A percentile compares a stretch with the other conserved stretches of the same genome.
Conservation (phyloP, 2,113 vertebrate species). For the Antennarius striatus region DNA sequence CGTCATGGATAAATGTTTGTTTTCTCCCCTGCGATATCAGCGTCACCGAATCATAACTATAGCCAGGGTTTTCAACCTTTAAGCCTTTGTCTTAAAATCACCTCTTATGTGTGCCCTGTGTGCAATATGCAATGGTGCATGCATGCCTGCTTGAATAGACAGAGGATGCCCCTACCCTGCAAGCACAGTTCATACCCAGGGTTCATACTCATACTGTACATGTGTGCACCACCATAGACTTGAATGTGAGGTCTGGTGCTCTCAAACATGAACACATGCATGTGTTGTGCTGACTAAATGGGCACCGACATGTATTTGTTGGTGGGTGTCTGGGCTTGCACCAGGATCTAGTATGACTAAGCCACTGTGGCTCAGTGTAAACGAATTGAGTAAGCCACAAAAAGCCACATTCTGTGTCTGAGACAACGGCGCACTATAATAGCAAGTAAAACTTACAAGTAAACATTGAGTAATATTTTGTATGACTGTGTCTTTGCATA, state of each 20-base stretch:
- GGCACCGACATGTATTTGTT: background rate
- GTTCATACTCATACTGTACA: background rate
- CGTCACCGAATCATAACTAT: constrained; percentile 43
- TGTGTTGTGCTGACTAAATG: background rate
- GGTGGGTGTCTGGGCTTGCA: background rate
- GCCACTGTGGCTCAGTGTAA: too few relatives aligned
- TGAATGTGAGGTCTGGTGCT: background rate
- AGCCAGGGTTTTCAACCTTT: constrained; percentile 45
- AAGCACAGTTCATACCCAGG: constrained; percentile 8
- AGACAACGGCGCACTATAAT: too few relatives aligned
- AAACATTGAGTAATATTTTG: too few relatives aligned
- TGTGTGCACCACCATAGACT: background rate
- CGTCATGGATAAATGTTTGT: constrained; percentile 67
- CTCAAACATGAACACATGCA: background rate
- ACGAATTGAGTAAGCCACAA: too few relatives aligned
- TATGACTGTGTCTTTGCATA: too few relatives aligned
- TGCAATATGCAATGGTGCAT: constrained; percentile 30
- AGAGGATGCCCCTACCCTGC: constrained; percentile 10
- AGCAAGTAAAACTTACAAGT: too few relatives aligned
- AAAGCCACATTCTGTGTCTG: too few relatives aligned
- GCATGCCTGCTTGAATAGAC: constrained; percentile 16
- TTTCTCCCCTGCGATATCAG: constrained; percentile 51
- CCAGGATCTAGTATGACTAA: too few relatives aligned
- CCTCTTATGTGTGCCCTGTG: constrained; percentile 14
- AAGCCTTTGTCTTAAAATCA: constrained; percentile 56